Percentiles rank a stretch among this genome's conserved stretches.
Evolutionary conservation across 2,888 invertebrate species (phyloP).

Genomic region (Prostheceraeus crozeri): DNA sequence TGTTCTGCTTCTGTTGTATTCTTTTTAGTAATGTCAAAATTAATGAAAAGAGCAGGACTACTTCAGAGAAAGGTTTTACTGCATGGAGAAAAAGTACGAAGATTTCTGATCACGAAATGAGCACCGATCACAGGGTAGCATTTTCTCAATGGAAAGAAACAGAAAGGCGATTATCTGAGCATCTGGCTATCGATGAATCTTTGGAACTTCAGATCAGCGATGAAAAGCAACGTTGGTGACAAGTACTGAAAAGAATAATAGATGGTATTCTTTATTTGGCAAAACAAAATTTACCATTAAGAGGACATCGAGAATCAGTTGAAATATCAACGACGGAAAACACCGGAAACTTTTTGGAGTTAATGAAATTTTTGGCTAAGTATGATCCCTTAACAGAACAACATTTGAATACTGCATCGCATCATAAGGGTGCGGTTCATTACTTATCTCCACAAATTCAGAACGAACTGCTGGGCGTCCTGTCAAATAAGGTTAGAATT

Average conservation of each 20-base stretch:
- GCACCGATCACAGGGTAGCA: background rate
- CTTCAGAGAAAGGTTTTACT: too few relatives aligned
- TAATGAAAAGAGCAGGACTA: too few relatives aligned
- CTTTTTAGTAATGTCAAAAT: too few relatives aligned
- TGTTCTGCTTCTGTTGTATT: too few relatives aligned
- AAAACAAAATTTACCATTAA: conserved; percentile 21
- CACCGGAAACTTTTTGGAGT: background rate
- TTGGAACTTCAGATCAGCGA: background rate
- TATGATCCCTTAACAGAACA: conserved; percentile 5
- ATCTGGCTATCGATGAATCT: background rate
- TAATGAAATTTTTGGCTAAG: conserved; percentile 16
- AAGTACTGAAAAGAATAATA: background rate
- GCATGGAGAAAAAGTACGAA: too few relatives aligned
- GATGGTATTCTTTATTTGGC: background rate
- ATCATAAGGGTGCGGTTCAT: background rate
- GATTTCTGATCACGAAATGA: too few relatives aligned
- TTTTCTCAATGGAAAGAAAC: conserved; percentile 19
- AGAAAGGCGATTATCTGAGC: background rate
- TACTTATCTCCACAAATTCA: conserved; percentile 25
- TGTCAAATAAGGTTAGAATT: background rate
- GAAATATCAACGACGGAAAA: background rate
- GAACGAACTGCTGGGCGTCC: conserved; percentile 6
- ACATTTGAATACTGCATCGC: conserved; percentile 6
- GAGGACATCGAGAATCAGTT: conserved; percentile 1
- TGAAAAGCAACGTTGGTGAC: background rate